Conservation (phyloP, 2,797 vertebrate species). For the Lithobates pipiens region DNA sequence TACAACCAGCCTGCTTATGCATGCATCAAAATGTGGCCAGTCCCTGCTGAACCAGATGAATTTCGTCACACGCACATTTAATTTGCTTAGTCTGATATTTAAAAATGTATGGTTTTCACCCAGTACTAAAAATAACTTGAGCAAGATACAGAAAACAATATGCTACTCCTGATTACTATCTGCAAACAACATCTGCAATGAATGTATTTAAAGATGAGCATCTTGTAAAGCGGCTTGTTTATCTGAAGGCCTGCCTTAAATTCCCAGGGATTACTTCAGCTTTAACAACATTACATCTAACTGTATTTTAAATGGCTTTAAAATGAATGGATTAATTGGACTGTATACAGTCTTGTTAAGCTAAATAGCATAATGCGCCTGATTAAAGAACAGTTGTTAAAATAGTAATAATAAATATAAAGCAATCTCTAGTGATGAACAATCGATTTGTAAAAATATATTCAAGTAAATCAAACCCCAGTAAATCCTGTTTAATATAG, state of each 20-base stretch:
- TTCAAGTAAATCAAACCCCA: background rate
- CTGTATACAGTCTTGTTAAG: constrained; percentile 17
- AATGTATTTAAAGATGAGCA: constrained; percentile 57
- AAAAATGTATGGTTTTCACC: background rate
- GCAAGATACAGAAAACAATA: background rate
- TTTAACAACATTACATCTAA: constrained; percentile 43
- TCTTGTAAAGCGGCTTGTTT: constrained; percentile 50
- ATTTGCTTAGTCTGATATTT: background rate
- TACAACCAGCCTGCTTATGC: no score
- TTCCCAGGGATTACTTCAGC: constrained; percentile 45
- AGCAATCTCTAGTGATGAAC: background rate
- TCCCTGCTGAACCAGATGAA: no score
- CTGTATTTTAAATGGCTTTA: constrained; percentile 50
- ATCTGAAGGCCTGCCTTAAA: constrained; percentile 31
- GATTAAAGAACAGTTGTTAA: background rate
- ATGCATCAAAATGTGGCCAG: no score
- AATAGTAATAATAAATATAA: background rate
- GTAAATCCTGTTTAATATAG: background rate
- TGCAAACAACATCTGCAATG: constrained; percentile 40
- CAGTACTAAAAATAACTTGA: background rate
- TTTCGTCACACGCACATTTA: no score
- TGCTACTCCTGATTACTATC: constrained; percentile 18
- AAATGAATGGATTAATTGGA: constrained; percentile 27
- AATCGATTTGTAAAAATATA: background rate
- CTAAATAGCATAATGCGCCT: background rate